Percentiles rank a stretch among this genome's conserved stretches.
Conservation (phyloP, 2,888 invertebrate species). For the Brachypalpus laphriformis region DNA sequence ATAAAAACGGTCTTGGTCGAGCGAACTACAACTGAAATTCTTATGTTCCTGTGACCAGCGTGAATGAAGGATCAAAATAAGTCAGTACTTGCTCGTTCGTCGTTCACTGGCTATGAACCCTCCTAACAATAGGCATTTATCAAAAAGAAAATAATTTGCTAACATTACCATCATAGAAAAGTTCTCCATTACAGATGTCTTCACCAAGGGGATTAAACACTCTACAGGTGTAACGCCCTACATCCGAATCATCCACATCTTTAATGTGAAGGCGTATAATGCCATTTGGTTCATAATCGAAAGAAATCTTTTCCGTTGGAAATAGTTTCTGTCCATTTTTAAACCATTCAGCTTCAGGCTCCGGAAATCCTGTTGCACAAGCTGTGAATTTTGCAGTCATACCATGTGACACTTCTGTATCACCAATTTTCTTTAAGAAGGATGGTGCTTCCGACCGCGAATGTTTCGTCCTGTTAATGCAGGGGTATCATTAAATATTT, state of each 20-base stretch:
- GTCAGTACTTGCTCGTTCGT: too few species aligned
- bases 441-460: constrained; percentile 92
- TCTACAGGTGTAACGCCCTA: constrained; percentile 92
- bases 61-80: too few species aligned
- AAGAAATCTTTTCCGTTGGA: constrained; percentile 91
- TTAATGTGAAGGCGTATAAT: constrained; percentile 91
- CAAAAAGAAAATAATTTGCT: not conserved
- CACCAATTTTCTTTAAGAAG: constrained; percentile 94
- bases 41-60: too few species aligned
- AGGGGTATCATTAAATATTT: constrained; percentile 3
- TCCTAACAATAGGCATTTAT: too few species aligned
- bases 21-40: too few species aligned
- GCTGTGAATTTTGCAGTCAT: constrained; percentile 97
- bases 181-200: constrained; percentile 90
- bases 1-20: too few species aligned
- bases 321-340: constrained; percentile 90
- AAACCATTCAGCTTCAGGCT: constrained; percentile 94
- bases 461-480: constrained; percentile 86
- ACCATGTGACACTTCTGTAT: constrained; percentile 92
- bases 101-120: too few species aligned
- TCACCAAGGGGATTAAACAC: constrained; percentile 94
- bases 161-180: constrained; percentile 89
- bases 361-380: constrained; percentile 93
- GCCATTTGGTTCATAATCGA: constrained; percentile 89
- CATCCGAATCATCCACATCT: constrained; percentile 90